Conservation (phyloP, 2,113 vertebrate genomes). For the Promerops cafer region DNA sequence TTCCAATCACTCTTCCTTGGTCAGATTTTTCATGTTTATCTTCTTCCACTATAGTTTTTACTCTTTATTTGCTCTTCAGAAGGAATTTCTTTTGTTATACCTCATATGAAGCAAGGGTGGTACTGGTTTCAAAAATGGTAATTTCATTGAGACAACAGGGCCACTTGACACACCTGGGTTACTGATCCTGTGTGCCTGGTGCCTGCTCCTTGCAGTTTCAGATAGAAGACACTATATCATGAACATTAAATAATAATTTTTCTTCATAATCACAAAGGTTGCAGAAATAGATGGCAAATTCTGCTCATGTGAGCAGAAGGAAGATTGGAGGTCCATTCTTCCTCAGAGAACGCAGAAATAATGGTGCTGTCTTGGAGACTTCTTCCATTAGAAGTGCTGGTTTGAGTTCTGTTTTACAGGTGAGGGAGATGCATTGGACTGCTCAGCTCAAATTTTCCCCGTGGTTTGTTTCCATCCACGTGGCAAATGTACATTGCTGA, state of each 20-base stretch:
- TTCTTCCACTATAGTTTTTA: background rate
- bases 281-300: background rate
- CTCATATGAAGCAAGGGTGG: rapidly evolving
- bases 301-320: background rate
- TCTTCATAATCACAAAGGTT: background rate
- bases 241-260: background rate
- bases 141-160: background rate
- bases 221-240: background rate
- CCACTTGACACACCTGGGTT: background rate
- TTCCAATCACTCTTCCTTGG: background rate
- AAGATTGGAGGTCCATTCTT: background rate
- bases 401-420: background rate
- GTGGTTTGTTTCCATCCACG: background rate
- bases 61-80: background rate
- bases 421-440: background rate
- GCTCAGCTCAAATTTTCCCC: background rate
- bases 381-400: background rate
- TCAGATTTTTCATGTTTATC: background rate
- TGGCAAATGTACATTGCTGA: background rate
- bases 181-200: background rate
- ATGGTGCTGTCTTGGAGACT: background rate
- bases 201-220: background rate
- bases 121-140: background rate
- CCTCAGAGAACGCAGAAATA: background rate
- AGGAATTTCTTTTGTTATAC: background rate